These are phyloP conservation scores for Brachylomia viminalis DNA, from an alignment of 2,888 invertebrate genomes.

Conservation along the genomic window DNA sequence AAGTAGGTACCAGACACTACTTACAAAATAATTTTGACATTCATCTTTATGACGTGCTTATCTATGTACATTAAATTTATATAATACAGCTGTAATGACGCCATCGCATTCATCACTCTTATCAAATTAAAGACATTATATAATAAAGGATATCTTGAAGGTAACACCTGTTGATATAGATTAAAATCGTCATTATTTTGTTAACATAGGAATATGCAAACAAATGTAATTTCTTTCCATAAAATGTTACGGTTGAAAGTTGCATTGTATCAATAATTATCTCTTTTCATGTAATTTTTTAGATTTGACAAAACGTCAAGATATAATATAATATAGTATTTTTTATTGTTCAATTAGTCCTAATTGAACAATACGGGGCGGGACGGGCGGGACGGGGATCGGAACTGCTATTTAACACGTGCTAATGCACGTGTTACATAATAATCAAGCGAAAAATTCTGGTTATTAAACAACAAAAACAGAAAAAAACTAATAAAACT, in stretches of 20 bases:
- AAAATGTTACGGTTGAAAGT: neutral
- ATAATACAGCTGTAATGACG: neutral
- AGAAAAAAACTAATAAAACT: too few relatives aligned
- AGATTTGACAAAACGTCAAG: neutral
- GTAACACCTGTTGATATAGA: neutral
- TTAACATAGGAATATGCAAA: too few relatives aligned
- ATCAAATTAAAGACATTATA: slow-evolving; percentile 2
- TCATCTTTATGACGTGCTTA: neutral
- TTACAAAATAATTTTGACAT: neutral
- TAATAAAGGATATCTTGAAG: slow-evolving; percentile 15
- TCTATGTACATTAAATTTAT: neutral
- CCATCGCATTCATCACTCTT: neutral
- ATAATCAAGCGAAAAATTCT: too few relatives aligned
- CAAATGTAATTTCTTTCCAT: neutral
- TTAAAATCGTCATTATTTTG: neutral
- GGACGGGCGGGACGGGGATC: too few relatives aligned
- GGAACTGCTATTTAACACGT: too few relatives aligned
- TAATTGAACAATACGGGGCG: too few relatives aligned
- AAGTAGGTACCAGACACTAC: neutral
- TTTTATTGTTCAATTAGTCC: too few relatives aligned
- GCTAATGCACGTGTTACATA: too few relatives aligned
- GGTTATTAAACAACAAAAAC: too few relatives aligned
- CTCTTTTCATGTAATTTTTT: neutral
- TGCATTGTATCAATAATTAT: neutral
- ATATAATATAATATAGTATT: too few relatives aligned